These are phyloP conservation scores for Spermophilus dauricus DNA, from an alignment of 2,113 vertebrate species.

Conservation along the genomic window DNA sequence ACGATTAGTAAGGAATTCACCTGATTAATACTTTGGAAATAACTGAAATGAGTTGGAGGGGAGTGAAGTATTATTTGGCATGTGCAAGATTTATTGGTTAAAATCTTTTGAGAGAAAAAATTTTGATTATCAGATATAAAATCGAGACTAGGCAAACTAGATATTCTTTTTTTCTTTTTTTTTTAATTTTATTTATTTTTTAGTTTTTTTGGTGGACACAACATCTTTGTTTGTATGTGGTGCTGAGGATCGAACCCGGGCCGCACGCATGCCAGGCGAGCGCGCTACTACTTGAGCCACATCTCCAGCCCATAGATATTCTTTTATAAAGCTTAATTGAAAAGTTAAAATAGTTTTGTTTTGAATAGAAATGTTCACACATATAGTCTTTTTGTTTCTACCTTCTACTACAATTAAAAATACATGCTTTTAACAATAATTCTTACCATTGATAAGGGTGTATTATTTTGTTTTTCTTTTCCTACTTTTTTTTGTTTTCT, in stretches of 20 bases:
- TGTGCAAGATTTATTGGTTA: slow-evolving; percentile 40
- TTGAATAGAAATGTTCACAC: slow-evolving; percentile 40
- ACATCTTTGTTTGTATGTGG: no score
- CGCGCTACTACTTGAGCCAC: no score
- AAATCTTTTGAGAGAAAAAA: slow-evolving; percentile 61
- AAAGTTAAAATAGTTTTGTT: slow-evolving; percentile 38
- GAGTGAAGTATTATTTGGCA: slow-evolving; percentile 39
- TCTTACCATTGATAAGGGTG: slow-evolving; percentile 1
- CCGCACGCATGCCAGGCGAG: no score
- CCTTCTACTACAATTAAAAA: slow-evolving; percentile 51
- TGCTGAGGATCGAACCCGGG: no score
- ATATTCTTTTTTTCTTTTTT: slow-evolving; percentile 34
- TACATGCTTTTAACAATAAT: slow-evolving; percentile 47
- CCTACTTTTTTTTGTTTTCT: neutral
- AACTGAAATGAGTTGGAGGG: slow-evolving; percentile 13
- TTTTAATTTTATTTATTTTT: no score
- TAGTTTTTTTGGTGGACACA: no score
- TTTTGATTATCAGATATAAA: slow-evolving; percentile 40
- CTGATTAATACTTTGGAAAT: slow-evolving; percentile 46
- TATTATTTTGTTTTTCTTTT: slow-evolving; percentile 62
- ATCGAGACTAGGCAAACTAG: slow-evolving; percentile 41
- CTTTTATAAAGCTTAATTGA: slow-evolving; percentile 51
- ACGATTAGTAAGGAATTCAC: slow-evolving; percentile 49
- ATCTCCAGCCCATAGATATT: neutral
- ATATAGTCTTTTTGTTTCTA: slow-evolving; percentile 19